Evolutionary conservation across 2,888 invertebrate species (phyloP).

Genomic region (Caenorhabditis macrosperma): DNA sequence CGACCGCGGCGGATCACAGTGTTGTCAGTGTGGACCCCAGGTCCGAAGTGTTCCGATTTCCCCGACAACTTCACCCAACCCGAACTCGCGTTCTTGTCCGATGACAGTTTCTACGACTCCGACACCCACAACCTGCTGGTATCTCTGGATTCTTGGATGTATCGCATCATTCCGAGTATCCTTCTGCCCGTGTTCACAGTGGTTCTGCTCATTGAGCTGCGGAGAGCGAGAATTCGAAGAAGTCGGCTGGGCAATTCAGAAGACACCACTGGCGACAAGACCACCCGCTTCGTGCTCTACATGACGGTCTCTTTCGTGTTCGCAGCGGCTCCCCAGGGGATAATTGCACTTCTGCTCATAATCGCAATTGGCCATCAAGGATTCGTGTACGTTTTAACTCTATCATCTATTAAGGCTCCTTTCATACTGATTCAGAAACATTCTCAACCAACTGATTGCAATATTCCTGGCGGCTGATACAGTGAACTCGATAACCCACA

Average conservation of each 20-base stretch:
- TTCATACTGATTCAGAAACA: no score
- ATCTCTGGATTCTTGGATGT: background rate
- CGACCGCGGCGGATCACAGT: background rate
- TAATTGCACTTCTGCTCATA: background rate
- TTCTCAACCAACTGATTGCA: background rate
- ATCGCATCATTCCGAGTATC: background rate
- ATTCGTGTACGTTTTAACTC: conserved; percentile 6
- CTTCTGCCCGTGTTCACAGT: background rate
- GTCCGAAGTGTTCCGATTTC: background rate
- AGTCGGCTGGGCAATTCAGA: background rate
- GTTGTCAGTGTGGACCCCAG: background rate
- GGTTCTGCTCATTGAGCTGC: background rate
- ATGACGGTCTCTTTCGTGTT: conserved; percentile 1
- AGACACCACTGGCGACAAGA: background rate
- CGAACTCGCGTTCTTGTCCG: background rate
- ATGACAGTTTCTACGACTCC: no score
- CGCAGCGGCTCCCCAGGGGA: background rate
- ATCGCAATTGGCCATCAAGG: background rate
- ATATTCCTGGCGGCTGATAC: background rate
- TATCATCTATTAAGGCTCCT: background rate
- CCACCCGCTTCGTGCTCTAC: background rate
- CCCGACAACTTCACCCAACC: background rate
- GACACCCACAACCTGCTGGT: background rate
- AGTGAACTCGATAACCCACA: background rate
- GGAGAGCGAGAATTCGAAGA: background rate